Evolutionary conservation across 2,797 vertebrate species (phyloP), one percentile per base, ranked within the genome.

Genomic region (Arctocebus calabarensis): DNA sequence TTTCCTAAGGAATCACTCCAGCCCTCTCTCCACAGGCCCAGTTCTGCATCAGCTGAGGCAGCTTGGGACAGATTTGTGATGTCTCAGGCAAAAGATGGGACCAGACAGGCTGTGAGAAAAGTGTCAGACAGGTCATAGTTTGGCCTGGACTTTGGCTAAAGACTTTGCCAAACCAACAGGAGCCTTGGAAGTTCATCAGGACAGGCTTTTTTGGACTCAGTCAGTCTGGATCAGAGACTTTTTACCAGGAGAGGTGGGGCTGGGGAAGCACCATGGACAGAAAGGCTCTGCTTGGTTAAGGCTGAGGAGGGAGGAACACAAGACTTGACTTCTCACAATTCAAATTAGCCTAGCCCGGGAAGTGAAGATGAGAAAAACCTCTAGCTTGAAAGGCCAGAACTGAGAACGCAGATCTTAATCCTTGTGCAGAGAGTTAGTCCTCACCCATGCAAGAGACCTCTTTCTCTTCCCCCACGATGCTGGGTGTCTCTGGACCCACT

Each of bases 71-170:
- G 40, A 88, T 71, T 55, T 91, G 64, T 70, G 82, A 79, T 57
- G 62, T 89, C 45, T 82, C 52, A 91, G 88, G 61, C 77, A 95
- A 77, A 48, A 91, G 52, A 94, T 55, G 43, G 45, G 73, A 87
- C 9, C 29, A 81, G 82, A 89, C n/a, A 79, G 55, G 55, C 34
- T 70, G 77, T 34, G 20, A 70, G 61, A n/a, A 25, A 74, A 74
- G 37, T 84, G 82, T 87, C 84, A 81, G 82, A 92, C 88, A 70
- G 68, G 40, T 32, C 71, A 84, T 0, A 6, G 29, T 37, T 87
- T 94, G 88, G 9, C 19, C 29, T 90, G 22, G n/a, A 68, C 5
- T 45, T 7, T 84, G 29, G 70, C 52, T 88, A 52, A 79, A 91
- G 45, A 64, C 37, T 88, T 45, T 95, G 71, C 55, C 74, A 96